Percentiles rank a stretch among this genome's conserved stretches.
Evolutionary conservation across 2,888 invertebrate genomes (phyloP).

Genomic region (Tipula helvola): DNA sequence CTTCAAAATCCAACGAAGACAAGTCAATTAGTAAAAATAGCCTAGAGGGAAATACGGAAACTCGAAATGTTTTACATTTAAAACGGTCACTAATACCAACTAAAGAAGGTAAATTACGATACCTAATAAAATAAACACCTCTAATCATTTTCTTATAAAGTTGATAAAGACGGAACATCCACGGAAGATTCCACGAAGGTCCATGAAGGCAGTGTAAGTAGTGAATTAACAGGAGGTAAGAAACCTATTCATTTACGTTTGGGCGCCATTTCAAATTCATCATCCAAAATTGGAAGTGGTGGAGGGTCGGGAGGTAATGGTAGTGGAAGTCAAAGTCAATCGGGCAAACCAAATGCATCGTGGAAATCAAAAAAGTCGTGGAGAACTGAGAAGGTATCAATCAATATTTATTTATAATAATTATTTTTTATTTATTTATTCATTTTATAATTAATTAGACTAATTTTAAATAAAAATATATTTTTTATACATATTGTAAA

Average conservation of each 20-base stretch:
- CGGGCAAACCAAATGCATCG: not conserved
- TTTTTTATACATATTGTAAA: not conserved
- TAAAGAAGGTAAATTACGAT: not conserved
- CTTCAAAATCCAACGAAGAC: not conserved
- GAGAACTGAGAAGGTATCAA: constrained; percentile 16
- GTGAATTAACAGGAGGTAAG: constrained; percentile 15
- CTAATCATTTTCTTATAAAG: not conserved
- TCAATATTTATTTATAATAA: constrained; percentile 4
- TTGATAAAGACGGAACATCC: not conserved
- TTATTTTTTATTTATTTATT: constrained; percentile 4
- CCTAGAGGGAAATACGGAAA: not conserved
- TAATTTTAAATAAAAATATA: not conserved
- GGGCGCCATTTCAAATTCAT: constrained; percentile 17
- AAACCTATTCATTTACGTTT: constrained; percentile 20
- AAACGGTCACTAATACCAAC: not conserved
- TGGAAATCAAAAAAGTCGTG: constrained; percentile 15
- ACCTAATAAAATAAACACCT: not conserved
- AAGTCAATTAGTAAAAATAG: not conserved
- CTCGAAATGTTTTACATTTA: not conserved
- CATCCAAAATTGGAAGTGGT: not conserved
- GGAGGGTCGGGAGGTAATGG: not conserved
- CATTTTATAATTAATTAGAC: not conserved
- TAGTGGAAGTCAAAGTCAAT: not conserved
- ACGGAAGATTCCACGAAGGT: constrained; percentile 11
- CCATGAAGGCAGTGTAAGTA: constrained; percentile 8